Base-by-base conservation (phyloP, 2,797 vertebrate genomes). In the Halcyon badia region DNA sequence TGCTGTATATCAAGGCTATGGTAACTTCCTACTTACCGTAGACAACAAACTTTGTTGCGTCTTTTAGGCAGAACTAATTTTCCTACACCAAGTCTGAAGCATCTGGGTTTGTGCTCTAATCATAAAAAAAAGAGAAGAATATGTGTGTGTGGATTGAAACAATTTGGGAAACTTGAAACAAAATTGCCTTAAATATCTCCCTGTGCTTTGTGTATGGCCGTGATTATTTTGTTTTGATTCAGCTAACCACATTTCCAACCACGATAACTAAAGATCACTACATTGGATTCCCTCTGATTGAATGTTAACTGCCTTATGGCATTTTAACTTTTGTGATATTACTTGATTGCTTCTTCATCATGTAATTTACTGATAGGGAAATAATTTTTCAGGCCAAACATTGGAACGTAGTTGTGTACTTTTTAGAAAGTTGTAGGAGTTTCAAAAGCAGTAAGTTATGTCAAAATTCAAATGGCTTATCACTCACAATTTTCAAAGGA, bases 181-280 rank as follows among this genome's bases (percentile, higher is more conserved):
- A 85, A 92, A 57, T 46, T 81, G 11, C 46, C 16, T 68, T 69
- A 46, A 61, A 25, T 58, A 48, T 46, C 46, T 73, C 2, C 66
- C 16, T 70, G 1, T 5, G 2, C 21, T 89, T 89, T 48, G 48
- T 83, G 68, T 89, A 60, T 25, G 9, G 3, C 39, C 5, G 1
- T 41, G 37, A 84, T 85, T 91, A 62, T 89, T 94, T 94, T 84
- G 64, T 89, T 96, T 91, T 83, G 52, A 87, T 82, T 95, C 60
- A 91, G 33, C 60, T 94, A 84, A 94, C 86, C 84, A 56, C 6
- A 42, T 49, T 89, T 88, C 57, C n/a, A 86, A 28, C 56, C 25
- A 80, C 41, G 76, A 65, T 87, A 90, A 77, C 51, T 76, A 14
- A 68, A 79, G 44, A 49, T 79, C 37, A 54, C 41, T 62, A 5